phyloP scores from a whole-genome alignment of 2,888 invertebrate genomes.

The Imbricaverruca yamaguchii region DNA sequence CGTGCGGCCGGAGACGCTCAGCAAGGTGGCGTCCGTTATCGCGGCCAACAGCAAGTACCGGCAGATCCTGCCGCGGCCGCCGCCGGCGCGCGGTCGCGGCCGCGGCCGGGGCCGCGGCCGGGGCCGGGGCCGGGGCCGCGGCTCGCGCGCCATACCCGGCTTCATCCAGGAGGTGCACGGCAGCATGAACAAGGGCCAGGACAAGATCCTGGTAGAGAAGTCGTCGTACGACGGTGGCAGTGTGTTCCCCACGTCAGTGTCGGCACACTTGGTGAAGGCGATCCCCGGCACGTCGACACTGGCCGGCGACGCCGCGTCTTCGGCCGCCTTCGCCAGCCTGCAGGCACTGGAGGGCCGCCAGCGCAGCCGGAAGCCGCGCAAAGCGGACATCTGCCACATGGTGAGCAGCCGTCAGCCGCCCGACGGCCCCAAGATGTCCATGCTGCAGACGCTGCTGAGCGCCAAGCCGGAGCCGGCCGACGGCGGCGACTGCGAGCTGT shows the following conservation, averaged over 20 bases:
- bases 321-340: slow-evolving; percentile 22
- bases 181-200: slow-evolving; percentile 14
- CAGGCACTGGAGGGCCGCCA: slow-evolving; percentile 67
- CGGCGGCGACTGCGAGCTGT: slow-evolving; percentile 15
- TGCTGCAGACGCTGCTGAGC: slow-evolving; percentile 52
- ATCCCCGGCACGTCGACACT: slow-evolving; percentile 24
- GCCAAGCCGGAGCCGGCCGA: slow-evolving; percentile 73
- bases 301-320: slow-evolving; percentile 14
- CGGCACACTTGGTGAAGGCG: slow-evolving; percentile 40
- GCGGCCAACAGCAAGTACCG: slow-evolving; percentile 11
- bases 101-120: not conserved
- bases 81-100: not conserved
- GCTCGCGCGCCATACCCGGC: slow-evolving; percentile 20
- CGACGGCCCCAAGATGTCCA: slow-evolving; percentile 1
- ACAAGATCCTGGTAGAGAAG: slow-evolving; percentile 18
- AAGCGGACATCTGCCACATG: slow-evolving; percentile 73
- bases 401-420: not conserved
- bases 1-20: slow-evolving; percentile 14
- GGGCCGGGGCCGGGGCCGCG: slow-evolving; percentile 2
- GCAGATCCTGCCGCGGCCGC: not conserved
- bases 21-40: slow-evolving; percentile 1
- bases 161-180: slow-evolving; percentile 23
- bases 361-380: slow-evolving; percentile 80
- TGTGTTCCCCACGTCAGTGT: slow-evolving; percentile 32
- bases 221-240: slow-evolving; percentile 23